Percentiles rank a stretch among this genome's conserved stretches.
Conservation (phyloP, 2,888 invertebrate genomes). For the Epistrophella euchroma region DNA sequence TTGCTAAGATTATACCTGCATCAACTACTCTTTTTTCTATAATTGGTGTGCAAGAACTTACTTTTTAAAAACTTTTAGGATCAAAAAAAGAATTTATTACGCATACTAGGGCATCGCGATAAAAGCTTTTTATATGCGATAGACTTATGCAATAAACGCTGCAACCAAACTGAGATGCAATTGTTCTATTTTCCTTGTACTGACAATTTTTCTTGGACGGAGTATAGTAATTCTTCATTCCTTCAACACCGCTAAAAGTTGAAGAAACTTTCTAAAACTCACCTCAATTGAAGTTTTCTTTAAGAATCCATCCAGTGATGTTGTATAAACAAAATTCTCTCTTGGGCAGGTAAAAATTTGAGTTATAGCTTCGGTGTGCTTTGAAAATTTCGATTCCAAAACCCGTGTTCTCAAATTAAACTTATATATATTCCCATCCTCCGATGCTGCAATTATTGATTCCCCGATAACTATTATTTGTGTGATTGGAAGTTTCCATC, state of each 20-base stretch:
- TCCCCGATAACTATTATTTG: slow-evolving; percentile 80
- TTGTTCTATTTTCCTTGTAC: too few relatives aligned
- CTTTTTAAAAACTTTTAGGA: too few relatives aligned
- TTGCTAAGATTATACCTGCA: too few relatives aligned
- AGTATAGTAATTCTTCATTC: too few relatives aligned
- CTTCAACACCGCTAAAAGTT: neutral
- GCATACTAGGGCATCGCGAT: too few relatives aligned
- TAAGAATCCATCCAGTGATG: slow-evolving; percentile 82
- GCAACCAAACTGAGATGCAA: too few relatives aligned
- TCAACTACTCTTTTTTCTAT: too few relatives aligned
- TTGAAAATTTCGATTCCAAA: slow-evolving; percentile 80
- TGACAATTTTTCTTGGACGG: too few relatives aligned
- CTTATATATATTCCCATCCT: slow-evolving; percentile 82
- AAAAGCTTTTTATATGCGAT: too few relatives aligned
- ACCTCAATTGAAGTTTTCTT: slow-evolving; percentile 82
- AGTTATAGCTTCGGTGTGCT: slow-evolving; percentile 83
- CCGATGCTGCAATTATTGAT: slow-evolving; percentile 81
- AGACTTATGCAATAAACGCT: too few relatives aligned
- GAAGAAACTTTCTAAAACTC: slow-evolving; percentile 19
- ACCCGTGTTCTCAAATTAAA: slow-evolving; percentile 80
- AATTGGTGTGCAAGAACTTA: too few relatives aligned
- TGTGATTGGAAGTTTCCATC: slow-evolving; percentile 80
- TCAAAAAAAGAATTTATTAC: too few relatives aligned
- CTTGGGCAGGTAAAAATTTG: slow-evolving; percentile 79
- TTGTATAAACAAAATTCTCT: slow-evolving; percentile 80